Evolutionary conservation across 2,113 vertebrate genomes (phyloP).

Genomic region (Corydoras sp.): DNA sequence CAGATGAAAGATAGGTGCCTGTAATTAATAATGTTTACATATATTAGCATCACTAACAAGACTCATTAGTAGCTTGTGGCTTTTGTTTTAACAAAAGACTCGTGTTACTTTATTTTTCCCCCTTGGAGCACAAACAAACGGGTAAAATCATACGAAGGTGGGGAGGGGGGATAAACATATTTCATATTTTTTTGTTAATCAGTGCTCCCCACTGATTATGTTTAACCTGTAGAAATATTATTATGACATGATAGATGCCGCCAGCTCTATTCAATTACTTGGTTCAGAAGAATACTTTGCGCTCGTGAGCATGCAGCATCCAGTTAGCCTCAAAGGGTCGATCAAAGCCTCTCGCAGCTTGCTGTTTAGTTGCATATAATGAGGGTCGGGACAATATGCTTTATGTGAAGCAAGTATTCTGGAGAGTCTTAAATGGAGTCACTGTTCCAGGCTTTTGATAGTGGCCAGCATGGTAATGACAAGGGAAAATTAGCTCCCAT

Average conservation of each 20-base stretch:
- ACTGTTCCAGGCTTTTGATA: conserved; percentile 58
- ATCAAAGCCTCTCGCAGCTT: conserved; percentile 56
- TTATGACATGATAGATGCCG: conserved; percentile 44
- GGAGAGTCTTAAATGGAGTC: conserved; percentile 55
- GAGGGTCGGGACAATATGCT: conserved; percentile 55
- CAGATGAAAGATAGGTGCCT: conserved; percentile 98
- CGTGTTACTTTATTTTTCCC: conserved; percentile 72
- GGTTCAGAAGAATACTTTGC: conserved; percentile 51
- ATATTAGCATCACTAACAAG: conserved; percentile 98
- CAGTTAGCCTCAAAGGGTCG: conserved; percentile 51
- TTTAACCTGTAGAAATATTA: conserved; percentile 63
- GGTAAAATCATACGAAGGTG: conserved; percentile 53
- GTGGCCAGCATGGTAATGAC: conserved; percentile 57
- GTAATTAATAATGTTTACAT: conserved; percentile 99
- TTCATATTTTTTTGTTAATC: conserved; percentile 68
- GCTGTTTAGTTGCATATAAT: conserved; percentile 62
- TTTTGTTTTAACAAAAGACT: conserved; percentile 84
- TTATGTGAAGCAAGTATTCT: conserved; percentile 52
- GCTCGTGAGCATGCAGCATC: conserved; percentile 46
- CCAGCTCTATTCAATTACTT: conserved; percentile 60
- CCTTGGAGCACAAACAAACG: conserved; percentile 60
- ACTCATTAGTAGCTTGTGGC: conserved; percentile 87
- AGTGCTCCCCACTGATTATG: conserved; percentile 60
- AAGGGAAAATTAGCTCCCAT: conserved; percentile 35
- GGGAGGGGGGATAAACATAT: conserved; percentile 60